Conservation (phyloP, 2,797 vertebrate genomes). For the Phataginus tricuspis region DNA sequence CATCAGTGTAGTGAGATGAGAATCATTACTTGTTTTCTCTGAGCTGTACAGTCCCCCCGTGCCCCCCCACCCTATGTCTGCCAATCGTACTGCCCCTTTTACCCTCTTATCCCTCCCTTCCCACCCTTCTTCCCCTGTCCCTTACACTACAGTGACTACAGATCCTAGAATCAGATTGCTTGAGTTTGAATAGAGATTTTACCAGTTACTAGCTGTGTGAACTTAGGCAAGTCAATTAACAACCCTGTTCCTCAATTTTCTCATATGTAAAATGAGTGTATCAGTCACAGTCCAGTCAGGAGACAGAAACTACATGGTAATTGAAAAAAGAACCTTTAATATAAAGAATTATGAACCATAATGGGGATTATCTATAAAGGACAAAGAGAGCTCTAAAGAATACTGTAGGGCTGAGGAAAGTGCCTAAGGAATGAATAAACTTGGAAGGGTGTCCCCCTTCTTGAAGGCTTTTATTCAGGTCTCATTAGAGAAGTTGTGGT, state of each 20-base stretch:
- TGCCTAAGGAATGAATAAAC: neutral
- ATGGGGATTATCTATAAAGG: neutral
- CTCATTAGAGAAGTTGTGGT: neutral
- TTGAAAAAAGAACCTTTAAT: neutral
- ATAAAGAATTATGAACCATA: neutral
- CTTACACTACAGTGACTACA: neutral
- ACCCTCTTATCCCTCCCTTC: too few relatives aligned
- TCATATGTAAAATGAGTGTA: neutral
- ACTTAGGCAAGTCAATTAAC: neutral
- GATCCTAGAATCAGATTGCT: neutral
- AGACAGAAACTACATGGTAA: neutral
- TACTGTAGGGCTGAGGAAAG: neutral
- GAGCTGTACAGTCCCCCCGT: too few relatives aligned
- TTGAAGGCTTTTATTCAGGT: neutral
- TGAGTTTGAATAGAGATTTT: neutral
- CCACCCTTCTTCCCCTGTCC: too few relatives aligned
- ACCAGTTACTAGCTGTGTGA: neutral
- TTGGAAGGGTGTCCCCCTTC: neutral
- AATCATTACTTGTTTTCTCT: too few relatives aligned
- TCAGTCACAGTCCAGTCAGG: neutral
- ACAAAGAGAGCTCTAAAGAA: neutral
- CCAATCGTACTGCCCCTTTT: too few relatives aligned
- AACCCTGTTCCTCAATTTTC: neutral
- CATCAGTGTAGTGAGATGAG: too few relatives aligned
- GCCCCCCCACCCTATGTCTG: too few relatives aligned